Evolutionary conservation across 2,797 vertebrate species (phyloP), one percentile per base, ranked within the genome.

Genomic region (Jordanella pulchra): DNA sequence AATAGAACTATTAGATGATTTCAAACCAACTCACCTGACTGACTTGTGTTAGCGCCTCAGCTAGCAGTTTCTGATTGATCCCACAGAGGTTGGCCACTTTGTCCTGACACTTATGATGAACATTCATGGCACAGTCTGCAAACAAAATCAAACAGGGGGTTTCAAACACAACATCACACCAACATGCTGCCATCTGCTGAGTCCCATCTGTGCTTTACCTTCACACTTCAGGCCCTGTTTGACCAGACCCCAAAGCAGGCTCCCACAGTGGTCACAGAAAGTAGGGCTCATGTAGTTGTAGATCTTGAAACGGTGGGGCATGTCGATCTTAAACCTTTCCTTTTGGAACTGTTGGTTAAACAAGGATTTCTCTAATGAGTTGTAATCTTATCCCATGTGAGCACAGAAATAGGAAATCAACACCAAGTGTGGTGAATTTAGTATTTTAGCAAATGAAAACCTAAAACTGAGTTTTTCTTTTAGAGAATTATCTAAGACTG

Each of bases 221-320:
- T 99, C 98, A 90, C 98, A 99, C 80, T 99, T 99, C 45, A 98
- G 94, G 21, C 98, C 98, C 81, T 99, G 98, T 80, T 95, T 98
- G 79, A 99, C 98, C 44, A 99, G 89, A 60, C 98, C 98, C 98
- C 98, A 99, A 66, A 99, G 95, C 88, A 99, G 93, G 86, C 97
- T 99, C 77, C 98, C 98, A 0, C 98, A 99, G 91, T 99, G 98
- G 93, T 99, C 98, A 1, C 98, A 99, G 95, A 99, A 99, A 39
- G 96, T 99, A 3, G 98, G 98, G 91, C 98, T 99, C 97, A 97
- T 99, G 92, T 99, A 99, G 93, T 97, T 99, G 93, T 99, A 69
- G 74, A 78, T 95, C 88, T 96, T 97, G 91, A 99, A 99, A 76
- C 98, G 96, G 76, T 99, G 98, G 0, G 98, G 97, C 97, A 99